Evolutionary conservation across 1,140 invertebrate species (phyloP).

Genomic region (Achroia grisella): DNA sequence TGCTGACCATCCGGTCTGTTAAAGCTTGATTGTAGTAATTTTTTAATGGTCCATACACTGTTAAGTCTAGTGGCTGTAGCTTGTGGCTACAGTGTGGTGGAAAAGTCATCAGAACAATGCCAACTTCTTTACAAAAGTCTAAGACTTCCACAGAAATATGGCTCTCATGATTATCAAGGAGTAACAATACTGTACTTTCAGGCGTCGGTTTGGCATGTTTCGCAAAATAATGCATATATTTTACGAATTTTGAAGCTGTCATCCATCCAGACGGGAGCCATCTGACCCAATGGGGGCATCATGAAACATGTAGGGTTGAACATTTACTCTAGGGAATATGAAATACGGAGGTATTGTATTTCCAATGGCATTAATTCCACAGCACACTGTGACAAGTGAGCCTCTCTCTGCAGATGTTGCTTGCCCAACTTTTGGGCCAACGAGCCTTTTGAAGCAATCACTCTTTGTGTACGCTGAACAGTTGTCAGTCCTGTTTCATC

Average conservation of each 20-base stretch:
- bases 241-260: slow-evolving; percentile 41
- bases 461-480: slow-evolving; percentile 30
- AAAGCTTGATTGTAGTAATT: slow-evolving; percentile 18
- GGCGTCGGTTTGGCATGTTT: slow-evolving; percentile 17
- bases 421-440: slow-evolving; percentile 20
- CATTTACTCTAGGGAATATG: slow-evolving; percentile 20
- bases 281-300: slow-evolving; percentile 1
- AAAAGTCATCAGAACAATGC: slow-evolving; percentile 44
- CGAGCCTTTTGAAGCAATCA: slow-evolving; percentile 12
- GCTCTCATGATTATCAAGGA: slow-evolving; percentile 57
- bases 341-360: slow-evolving; percentile 16
- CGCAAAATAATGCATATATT: slow-evolving; percentile 13
- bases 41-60: slow-evolving; percentile 54
- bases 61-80: slow-evolving; percentile 52
- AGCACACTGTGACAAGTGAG: slow-evolving; percentile 13
- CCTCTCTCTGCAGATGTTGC: slow-evolving; percentile 21
- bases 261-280: slow-evolving; percentile 17
- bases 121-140: slow-evolving; percentile 32
- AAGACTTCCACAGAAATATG: slow-evolving; percentile 17
- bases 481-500: slow-evolving; percentile 65
- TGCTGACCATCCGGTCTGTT: slow-evolving; percentile 25
- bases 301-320: slow-evolving; percentile 9
- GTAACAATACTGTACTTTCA: slow-evolving; percentile 44
- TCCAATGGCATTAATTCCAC: slow-evolving; percentile 13
- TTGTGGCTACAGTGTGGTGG: slow-evolving; percentile 51